Evolutionary conservation across 2,113 vertebrate genomes (phyloP), one percentile per base, ranked within the genome.

Genomic region (Morone chrysops): DNA sequence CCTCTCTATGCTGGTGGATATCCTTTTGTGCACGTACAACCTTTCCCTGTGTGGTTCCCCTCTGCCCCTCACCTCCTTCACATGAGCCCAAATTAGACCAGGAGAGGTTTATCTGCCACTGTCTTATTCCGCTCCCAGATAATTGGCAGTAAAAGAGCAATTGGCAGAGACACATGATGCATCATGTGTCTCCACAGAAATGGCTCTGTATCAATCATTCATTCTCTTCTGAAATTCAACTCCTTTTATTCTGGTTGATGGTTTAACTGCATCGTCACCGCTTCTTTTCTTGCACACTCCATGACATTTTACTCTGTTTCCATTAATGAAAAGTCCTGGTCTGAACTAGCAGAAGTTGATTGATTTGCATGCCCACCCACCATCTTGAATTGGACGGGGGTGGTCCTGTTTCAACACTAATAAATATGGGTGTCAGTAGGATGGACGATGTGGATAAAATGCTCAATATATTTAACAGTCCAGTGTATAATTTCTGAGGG

Each of bases 1-100:
- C 96, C 84, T 96, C 95, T 95, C 93, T 97, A n/a, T 97, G 96
- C 95, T 97, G 97, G 97, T 97, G 96, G 96, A 97, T 97, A 97
- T 97, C 96, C 97, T 97, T 96, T 95, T 86, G 80, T 93, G 84
- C 77, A 71, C 87, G 70, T 90, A 51, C 47, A 78, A 66, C 47
- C 80, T 91, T 89, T 81, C 70, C 81, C n/a, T 80, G 17, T 81
- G 75, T 85, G 61, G 70, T 77, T 88, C 59, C 41, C 65, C 70
- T 87, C 75, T 87, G 72, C 77, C 77, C 79, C 81, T 84, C 84
- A 43, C 22, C 69, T 74, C 60, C 66, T 80, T 59, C 9, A 78
- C 47, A 67, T 31, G 7, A 48, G 8, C 14, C 56, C 36, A 36
- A 11, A 59, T 76, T 66, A 73, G 70, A 68, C 38, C 22, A 60